A percentile compares a stretch with the other conserved stretches of the same genome.
Evolutionary conservation across 2,888 invertebrate species (phyloP).

Genomic region (Drosophila antonietae): DNA sequence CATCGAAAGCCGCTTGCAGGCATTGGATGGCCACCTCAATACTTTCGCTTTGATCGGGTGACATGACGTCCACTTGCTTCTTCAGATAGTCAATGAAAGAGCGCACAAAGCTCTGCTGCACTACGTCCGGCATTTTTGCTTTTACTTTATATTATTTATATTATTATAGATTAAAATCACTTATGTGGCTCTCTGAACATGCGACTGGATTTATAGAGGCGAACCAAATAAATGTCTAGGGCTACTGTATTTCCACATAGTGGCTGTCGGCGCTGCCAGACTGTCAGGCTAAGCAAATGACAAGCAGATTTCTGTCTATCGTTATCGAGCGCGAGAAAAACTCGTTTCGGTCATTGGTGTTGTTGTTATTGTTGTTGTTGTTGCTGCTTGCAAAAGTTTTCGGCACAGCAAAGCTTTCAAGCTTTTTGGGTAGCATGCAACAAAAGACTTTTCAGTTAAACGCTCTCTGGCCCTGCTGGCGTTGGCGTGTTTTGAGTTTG

Average conservation of each 20-base stretch:
- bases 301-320: slow-evolving; percentile 30
- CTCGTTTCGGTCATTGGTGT: slow-evolving; percentile 36
- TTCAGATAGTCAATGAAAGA: slow-evolving; percentile 83
- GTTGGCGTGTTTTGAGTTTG: slow-evolving; percentile 41
- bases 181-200: slow-evolving; percentile 61
- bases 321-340: slow-evolving; percentile 52
- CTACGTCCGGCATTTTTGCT: slow-evolving; percentile 81
- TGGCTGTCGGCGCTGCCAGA: slow-evolving; percentile 20
- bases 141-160: not conserved
- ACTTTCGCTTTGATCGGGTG: slow-evolving; percentile 83
- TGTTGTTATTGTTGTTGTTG: slow-evolving; percentile 29
- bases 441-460: slow-evolving; percentile 63
- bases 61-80: slow-evolving; percentile 80
- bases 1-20: slow-evolving; percentile 94
- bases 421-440: slow-evolving; percentile 64
- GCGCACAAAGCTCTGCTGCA: slow-evolving; percentile 83
- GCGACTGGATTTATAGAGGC: slow-evolving; percentile 43
- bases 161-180: slow-evolving; percentile 39
- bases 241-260: slow-evolving; percentile 22
- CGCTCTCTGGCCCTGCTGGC: slow-evolving; percentile 54
- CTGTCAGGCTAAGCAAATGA: slow-evolving; percentile 13
- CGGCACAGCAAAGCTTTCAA: slow-evolving; percentile 42
- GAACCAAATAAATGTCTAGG: slow-evolving; percentile 44
- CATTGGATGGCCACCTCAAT: slow-evolving; percentile 98
- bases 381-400: slow-evolving; percentile 31